These are phyloP conservation scores for Antigone vipio DNA, from an alignment of 2,113 vertebrate genomes.

Conservation along the genomic window DNA sequence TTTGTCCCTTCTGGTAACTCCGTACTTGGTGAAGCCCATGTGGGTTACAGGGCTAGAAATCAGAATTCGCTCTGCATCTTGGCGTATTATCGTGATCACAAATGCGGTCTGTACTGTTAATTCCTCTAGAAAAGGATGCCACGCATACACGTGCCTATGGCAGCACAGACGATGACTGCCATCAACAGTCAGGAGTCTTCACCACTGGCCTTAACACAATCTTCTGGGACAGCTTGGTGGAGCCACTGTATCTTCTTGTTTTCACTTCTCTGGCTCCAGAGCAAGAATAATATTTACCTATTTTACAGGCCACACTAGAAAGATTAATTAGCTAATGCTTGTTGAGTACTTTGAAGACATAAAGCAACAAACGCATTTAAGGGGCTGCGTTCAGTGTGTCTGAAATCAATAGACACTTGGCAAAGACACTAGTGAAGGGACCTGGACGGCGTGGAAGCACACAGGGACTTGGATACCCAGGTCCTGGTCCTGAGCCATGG, in stretches of 20 bases:
- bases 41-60: background rate
- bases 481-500: background rate
- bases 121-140: background rate
- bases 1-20: background rate
- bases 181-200: background rate
- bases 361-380: background rate
- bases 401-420: background rate
- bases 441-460: rapidly evolving
- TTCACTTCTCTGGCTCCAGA: background rate
- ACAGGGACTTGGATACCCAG: background rate
- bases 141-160: background rate
- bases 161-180: background rate
- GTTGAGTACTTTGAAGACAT: background rate
- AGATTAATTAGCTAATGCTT: background rate
- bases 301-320: background rate
- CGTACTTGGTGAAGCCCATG: background rate
- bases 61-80: background rate
- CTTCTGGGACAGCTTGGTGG: background rate
- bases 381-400: background rate
- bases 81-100: background rate
- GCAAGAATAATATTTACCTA: conserved; percentile 7
- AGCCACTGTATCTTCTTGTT: background rate
- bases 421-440: background rate
- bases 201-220: background rate
- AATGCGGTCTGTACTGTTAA: background rate